A percentile compares a stretch with the other conserved stretches of the same genome.
Evolutionary conservation across 1,140 invertebrate species (phyloP).

Genomic region (Anastatus disparis): DNA sequence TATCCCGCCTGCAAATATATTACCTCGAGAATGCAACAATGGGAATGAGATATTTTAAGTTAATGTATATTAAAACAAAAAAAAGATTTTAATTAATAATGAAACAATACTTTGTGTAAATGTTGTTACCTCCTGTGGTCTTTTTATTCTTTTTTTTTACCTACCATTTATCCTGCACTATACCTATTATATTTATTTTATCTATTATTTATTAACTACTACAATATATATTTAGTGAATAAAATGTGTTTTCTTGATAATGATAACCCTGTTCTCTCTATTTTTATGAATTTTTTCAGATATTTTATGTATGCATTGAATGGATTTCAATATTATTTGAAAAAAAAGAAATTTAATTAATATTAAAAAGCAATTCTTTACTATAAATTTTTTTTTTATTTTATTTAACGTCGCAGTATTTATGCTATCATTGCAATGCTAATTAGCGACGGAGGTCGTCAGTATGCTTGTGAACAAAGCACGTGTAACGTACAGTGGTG

Average conservation of each 20-base stretch:
- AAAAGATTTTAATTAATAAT: constrained; percentile 48
- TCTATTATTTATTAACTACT: not conserved
- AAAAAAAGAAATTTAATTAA: too few species aligned
- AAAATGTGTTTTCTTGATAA: constrained; percentile 15
- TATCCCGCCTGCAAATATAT: not conserved
- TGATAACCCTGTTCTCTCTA: too few species aligned
- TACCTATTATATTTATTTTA: not conserved
- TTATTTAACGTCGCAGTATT: too few species aligned
- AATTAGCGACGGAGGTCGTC: too few species aligned
- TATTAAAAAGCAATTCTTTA: too few species aligned
- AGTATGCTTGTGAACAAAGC: too few species aligned
- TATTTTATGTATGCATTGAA: too few species aligned
- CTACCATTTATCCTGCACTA: constrained; percentile 7
- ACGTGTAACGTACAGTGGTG: too few species aligned
- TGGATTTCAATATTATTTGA: too few species aligned
- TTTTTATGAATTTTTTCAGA: too few species aligned
- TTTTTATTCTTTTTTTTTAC: constrained; percentile 37
- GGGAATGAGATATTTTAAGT: constrained; percentile 48
- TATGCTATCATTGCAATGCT: too few species aligned
- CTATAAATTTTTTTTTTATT: too few species aligned
- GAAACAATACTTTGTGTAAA: constrained; percentile 49
- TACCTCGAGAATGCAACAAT: constrained; percentile 32
- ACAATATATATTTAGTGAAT: not conserved
- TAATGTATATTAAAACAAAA: constrained; percentile 53
- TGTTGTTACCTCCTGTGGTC: constrained; percentile 40